phyloP scores from a whole-genome alignment of 2,113 vertebrate genomes.

The Bos javanicus region DNA sequence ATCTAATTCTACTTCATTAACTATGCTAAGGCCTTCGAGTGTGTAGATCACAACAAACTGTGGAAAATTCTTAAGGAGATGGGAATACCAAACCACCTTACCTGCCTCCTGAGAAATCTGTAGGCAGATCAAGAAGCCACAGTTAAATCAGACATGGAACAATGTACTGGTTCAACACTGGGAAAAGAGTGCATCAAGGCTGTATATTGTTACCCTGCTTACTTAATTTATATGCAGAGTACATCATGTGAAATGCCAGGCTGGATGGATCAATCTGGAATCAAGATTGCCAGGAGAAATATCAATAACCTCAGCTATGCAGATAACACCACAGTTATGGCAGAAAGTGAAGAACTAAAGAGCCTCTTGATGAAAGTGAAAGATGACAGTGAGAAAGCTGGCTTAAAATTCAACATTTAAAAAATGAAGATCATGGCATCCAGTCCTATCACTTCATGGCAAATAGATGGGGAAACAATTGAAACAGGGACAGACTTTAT shows the following conservation, averaged over 20 bases:
- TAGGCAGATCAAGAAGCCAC: background rate
- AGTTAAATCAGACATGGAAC: background rate
- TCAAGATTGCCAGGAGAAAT: background rate
- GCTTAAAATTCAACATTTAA: background rate
- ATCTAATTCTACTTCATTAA: background rate
- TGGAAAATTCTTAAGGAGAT: background rate
- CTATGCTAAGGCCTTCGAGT: background rate
- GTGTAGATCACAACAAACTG: background rate
- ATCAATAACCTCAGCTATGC: background rate
- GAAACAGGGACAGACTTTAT: background rate
- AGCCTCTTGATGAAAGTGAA: background rate
- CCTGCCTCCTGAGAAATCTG: background rate
- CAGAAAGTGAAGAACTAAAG: background rate
- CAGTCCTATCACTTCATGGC: background rate
- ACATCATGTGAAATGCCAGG: background rate
- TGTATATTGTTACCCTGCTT: background rate
- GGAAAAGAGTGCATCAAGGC: background rate
- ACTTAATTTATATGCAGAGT: background rate
- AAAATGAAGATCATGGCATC: background rate
- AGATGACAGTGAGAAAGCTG: background rate
- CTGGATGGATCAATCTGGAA: background rate
- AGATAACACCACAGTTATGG: background rate
- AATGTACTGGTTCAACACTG: background rate
- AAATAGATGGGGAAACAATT: background rate
- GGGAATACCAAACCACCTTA: background rate